These are phyloP conservation scores for Malacosoma neustria DNA, from an alignment of 2,888 invertebrate species.

Conservation along the genomic window DNA sequence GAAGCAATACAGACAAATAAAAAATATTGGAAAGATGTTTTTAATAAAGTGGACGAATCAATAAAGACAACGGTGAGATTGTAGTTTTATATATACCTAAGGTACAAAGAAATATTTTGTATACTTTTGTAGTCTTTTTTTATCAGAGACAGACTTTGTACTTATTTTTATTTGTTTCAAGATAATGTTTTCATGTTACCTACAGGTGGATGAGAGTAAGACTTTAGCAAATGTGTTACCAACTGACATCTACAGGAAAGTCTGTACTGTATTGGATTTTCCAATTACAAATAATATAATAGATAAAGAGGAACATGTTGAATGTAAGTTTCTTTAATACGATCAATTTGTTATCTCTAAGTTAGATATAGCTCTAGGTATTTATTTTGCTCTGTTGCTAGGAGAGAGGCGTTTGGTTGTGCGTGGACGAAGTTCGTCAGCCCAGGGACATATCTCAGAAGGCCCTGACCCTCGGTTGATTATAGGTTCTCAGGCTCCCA, in stretches of 20 bases:
- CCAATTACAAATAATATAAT: constrained; percentile 17
- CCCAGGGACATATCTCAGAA: too few species aligned
- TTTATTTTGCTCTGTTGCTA: too few species aligned
- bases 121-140: neutral
- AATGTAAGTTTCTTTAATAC: too few species aligned
- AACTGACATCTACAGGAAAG: constrained; percentile 43
- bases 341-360: too few species aligned
- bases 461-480: too few species aligned
- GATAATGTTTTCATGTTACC: constrained; percentile 3
- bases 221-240: constrained; percentile 45
- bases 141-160: neutral
- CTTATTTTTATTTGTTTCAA: neutral
- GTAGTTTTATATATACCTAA: neutral
- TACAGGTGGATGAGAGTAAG: constrained; percentile 37
- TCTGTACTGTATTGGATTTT: constrained; percentile 45
- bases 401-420: too few species aligned
- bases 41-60: constrained; percentile 29
- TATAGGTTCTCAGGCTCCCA: too few species aligned
- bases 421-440: too few species aligned
- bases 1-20: constrained; percentile 42
- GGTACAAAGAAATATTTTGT: neutral
- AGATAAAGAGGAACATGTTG: constrained; percentile 11
- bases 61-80: constrained; percentile 27
- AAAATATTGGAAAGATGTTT: constrained; percentile 48
- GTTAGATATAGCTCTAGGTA: too few species aligned